Evolutionary conservation across 2,797 vertebrate species (phyloP).

Genomic region (Cephalopachus bancanus): DNA sequence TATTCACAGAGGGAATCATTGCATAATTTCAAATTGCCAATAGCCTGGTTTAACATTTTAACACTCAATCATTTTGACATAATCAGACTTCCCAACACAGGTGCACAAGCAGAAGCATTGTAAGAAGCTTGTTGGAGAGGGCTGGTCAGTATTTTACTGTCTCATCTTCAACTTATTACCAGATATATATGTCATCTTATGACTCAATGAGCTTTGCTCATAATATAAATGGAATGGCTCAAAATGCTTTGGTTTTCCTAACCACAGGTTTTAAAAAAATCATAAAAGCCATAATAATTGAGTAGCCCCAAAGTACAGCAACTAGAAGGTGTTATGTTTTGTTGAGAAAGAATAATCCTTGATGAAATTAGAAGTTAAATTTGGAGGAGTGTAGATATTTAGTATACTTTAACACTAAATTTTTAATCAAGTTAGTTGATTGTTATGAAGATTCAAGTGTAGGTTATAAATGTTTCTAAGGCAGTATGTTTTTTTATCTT

Average conservation of each 20-base stretch:
- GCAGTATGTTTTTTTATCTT: background rate
- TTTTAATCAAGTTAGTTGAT: constrained; percentile 35
- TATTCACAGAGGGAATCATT: background rate
- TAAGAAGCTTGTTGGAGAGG: background rate
- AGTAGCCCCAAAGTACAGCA: background rate
- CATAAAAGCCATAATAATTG: background rate
- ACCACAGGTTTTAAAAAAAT: constrained; percentile 33
- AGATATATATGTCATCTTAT: background rate
- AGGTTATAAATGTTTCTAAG: background rate
- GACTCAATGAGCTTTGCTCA: constrained; percentile 21
- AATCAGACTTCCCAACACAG: background rate
- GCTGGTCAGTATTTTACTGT: background rate
- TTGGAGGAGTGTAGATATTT: background rate
- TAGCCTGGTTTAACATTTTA: background rate
- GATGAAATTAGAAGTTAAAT: constrained; percentile 29
- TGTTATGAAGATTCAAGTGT: background rate
- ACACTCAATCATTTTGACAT: background rate
- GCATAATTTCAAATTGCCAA: background rate
- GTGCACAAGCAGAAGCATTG: background rate
- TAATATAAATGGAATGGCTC: background rate
- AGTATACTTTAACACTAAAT: background rate
- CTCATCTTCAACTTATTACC: background rate
- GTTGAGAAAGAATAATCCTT: constrained; percentile 16
- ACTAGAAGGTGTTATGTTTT: constrained; percentile 27
- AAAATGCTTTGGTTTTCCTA: constrained; percentile 9